Evolutionary conservation across 1,140 invertebrate species (phyloP).

Genomic region (Drosophila simulans): DNA sequence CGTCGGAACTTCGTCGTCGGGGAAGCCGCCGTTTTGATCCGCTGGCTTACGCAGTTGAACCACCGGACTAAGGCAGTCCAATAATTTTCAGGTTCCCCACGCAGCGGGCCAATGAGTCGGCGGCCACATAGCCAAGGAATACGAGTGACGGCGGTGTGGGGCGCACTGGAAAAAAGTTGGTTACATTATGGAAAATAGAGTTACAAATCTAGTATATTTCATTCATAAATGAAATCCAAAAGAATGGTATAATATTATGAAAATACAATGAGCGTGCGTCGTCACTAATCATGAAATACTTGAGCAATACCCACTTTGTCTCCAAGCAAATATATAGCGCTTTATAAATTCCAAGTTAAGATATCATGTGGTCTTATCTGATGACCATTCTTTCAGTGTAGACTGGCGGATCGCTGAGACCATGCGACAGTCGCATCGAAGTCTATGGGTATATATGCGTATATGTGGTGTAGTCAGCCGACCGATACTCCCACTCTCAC

Average conservation of each 20-base stretch:
- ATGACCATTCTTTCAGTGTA: conserved; percentile 1
- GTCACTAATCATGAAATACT: too few species aligned
- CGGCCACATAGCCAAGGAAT: conserved; percentile 34
- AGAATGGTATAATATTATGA: too few species aligned
- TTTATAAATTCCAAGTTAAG: neutral
- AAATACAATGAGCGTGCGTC: too few species aligned
- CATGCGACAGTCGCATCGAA: conserved; percentile 20
- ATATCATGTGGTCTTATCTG: neutral
- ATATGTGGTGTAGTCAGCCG: conserved; percentile 38
- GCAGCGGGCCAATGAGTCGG: conserved; percentile 50
- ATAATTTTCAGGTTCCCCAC: conserved; percentile 76
- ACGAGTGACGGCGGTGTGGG: conserved; percentile 18
- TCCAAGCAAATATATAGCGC: neutral
- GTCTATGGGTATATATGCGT: conserved; percentile 32
- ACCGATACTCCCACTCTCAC: conserved; percentile 38
- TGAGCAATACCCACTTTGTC: too few species aligned
- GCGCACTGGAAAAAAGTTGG: conserved; percentile 21
- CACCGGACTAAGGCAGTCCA: conserved; percentile 74
- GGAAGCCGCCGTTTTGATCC: conserved; percentile 71
- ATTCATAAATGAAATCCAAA: too few species aligned
- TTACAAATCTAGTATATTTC: too few species aligned
- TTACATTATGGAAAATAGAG: too few species aligned
- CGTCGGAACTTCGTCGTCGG: conserved; percentile 44
- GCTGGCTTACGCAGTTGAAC: conserved; percentile 65
- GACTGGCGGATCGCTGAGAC: neutral